Percentiles rank a stretch among this genome's conserved stretches.
Conservation (phyloP, 2,113 vertebrate genomes). For the Entelurus aequoreus region DNA sequence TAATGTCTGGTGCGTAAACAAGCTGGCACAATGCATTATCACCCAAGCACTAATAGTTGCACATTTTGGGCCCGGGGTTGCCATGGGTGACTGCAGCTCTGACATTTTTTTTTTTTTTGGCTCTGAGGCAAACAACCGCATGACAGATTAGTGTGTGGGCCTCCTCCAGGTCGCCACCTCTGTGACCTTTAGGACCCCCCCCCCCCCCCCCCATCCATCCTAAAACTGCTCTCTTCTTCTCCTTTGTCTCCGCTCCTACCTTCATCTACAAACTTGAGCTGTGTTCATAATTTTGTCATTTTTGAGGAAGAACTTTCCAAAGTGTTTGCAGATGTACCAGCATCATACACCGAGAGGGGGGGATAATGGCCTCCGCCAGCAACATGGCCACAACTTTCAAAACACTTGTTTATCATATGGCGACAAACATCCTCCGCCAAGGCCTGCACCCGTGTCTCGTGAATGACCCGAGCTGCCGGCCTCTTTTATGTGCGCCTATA, state of each 20-base stretch:
- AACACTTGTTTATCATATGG: conserved; percentile 62
- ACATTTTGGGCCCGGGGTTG: conserved; percentile 67
- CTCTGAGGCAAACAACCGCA: conserved; percentile 80
- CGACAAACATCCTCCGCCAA: conserved; percentile 69
- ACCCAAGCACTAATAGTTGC: conserved; percentile 44
- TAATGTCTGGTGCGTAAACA: conserved; percentile 61
- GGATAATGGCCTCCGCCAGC: conserved; percentile 60
- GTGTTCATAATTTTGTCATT: background rate
- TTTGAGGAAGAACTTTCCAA: conserved; percentile 48
- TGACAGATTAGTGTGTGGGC: conserved; percentile 84
- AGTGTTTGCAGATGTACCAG: conserved; percentile 84
- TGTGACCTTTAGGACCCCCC: conserved; percentile 73
- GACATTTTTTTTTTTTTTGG: conserved; percentile 64
- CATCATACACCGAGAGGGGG: too few species aligned
- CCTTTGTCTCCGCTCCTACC: conserved; percentile 43
- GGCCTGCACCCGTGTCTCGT: conserved; percentile 57
- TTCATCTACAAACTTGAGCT: conserved; percentile 21
- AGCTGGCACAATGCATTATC: conserved; percentile 64
- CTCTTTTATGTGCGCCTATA: conserved; percentile 66
- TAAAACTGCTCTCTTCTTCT: conserved; percentile 28
- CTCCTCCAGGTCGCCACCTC: conserved; percentile 77
- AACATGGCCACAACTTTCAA: conserved; percentile 49
- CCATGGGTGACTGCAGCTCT: conserved; percentile 76
- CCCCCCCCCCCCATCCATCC: conserved; percentile 29
- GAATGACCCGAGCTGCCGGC: conserved; percentile 57